Conservation (phyloP, 2,888 invertebrate species). For the Sphecodes monilicornis region DNA sequence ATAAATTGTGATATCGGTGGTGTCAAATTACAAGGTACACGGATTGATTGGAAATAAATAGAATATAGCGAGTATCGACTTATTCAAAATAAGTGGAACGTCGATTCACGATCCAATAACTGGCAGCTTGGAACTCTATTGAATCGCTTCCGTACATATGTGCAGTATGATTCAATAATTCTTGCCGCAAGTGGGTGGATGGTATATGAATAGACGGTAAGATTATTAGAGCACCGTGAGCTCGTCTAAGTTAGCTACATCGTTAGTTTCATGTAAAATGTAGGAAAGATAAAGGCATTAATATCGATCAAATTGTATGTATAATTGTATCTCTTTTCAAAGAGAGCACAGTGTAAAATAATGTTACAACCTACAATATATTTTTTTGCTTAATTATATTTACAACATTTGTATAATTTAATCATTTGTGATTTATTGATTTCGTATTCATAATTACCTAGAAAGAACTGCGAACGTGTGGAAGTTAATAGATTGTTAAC, state of each 20-base stretch:
- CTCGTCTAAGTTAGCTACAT: background rate
- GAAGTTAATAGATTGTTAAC: background rate
- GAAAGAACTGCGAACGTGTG: background rate
- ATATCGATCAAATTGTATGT: background rate
- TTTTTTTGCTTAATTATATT: background rate
- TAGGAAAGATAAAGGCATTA: background rate
- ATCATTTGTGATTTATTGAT: background rate
- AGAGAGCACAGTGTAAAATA: background rate
- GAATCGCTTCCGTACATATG: slow-evolving; percentile 7
- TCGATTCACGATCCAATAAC: background rate
- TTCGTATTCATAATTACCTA: background rate
- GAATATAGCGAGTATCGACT: background rate
- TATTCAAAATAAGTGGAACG: slow-evolving; percentile 17
- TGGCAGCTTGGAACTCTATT: background rate
- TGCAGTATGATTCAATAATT: background rate
- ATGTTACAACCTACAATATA: background rate
- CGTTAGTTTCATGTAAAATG: background rate
- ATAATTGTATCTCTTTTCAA: background rate
- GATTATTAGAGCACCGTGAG: background rate
- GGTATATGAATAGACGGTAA: background rate
- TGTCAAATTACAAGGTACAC: background rate
- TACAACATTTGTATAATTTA: background rate
- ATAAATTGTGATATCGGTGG: background rate
- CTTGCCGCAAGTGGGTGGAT: background rate
- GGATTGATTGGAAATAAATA: background rate